Evolutionary conservation across 2,797 vertebrate genomes (phyloP), one percentile per base, ranked within the genome.

Genomic region (Onychomys leucogaster): DNA sequence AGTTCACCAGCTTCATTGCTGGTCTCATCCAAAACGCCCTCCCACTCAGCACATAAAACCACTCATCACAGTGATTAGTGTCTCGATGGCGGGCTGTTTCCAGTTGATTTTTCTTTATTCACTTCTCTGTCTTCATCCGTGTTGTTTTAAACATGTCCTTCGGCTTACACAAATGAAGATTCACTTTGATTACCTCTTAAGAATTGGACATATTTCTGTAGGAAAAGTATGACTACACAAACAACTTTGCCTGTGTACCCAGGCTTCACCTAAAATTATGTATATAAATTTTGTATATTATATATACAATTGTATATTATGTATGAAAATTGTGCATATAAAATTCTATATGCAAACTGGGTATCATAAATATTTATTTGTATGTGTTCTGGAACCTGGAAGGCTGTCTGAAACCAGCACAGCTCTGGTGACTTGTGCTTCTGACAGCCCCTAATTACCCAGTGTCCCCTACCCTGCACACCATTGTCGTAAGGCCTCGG

Each of bases 101-200:
- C 2, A 34, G 16, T 81, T 97, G 41, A 34, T 80, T 89, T 93
- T 92, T 90, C 23, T 76, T 78, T 80, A 61, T 87, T n/a, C 17
- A 69, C 89, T 89, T 88, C 59, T 96, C 37, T 80, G 8, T 84
- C 92, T 92, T 86, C 52, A 32, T 80, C 14, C 52, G 25, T 25
- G 46, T 89, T 80, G 55, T 52, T 52, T 69, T 86, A 71, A 67
- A 0, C 83, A 19, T 77, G 55, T 5, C 52, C 49, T 96, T 95
- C 78, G 27, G 90, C 43, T 85, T 82, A 69, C 21, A 88, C 94
- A 73, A 95, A 52, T 76, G 11, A 95, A 86, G 41, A 57, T 32
- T 86, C 59, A 37, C 6, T 61, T 73, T 21, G 37, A 3, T 90
- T 85, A 78, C 63, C 49, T 59, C 13, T 81, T 87, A 76, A 52